These are phyloP conservation scores for Ecdyonurus torrentis DNA, from an alignment of 2,888 invertebrate species.

Conservation along the genomic window DNA sequence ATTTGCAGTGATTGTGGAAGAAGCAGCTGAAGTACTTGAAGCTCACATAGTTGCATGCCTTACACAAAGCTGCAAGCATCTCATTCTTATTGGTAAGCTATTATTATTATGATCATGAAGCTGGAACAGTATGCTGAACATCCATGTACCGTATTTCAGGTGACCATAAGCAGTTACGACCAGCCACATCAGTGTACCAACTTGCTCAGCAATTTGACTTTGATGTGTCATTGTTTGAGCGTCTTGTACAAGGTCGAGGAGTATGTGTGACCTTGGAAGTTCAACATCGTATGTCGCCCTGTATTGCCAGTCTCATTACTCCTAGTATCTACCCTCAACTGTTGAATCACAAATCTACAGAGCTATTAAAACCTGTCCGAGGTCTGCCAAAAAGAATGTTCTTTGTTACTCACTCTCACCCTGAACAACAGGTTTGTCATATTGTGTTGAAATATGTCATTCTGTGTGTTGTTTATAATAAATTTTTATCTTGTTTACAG, in stretches of 20 bases:
- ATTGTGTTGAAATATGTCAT: not conserved
- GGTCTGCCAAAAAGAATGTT: constrained; percentile 46
- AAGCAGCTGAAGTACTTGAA: constrained; percentile 36
- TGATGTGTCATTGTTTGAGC: constrained; percentile 34
- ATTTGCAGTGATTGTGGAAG: constrained; percentile 31
- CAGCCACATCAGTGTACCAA: constrained; percentile 29
- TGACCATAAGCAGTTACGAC: constrained; percentile 35
- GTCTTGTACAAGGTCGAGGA: constrained; percentile 34
- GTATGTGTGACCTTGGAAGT: constrained; percentile 25
- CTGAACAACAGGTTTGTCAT: constrained; percentile 35
- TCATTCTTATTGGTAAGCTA: constrained; percentile 32
- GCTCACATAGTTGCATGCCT: constrained; percentile 30
- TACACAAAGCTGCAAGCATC: constrained; percentile 27
- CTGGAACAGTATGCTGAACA: too few species aligned
- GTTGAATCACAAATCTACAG: constrained; percentile 30
- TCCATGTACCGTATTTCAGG: constrained; percentile 19
- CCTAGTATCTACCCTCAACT: constrained; percentile 13
- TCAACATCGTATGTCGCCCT: constrained; percentile 36
- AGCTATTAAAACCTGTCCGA: constrained; percentile 33
- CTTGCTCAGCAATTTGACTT: constrained; percentile 29
- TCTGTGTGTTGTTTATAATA: not conserved
- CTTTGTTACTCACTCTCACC: constrained; percentile 44
- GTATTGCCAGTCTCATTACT: constrained; percentile 18
- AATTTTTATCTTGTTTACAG: not conserved
- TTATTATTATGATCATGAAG: too few species aligned